Evolutionary conservation across 2,888 invertebrate species (phyloP), one percentile per base, ranked within the genome.

Genomic region (Caenorhabditis japonica): DNA sequence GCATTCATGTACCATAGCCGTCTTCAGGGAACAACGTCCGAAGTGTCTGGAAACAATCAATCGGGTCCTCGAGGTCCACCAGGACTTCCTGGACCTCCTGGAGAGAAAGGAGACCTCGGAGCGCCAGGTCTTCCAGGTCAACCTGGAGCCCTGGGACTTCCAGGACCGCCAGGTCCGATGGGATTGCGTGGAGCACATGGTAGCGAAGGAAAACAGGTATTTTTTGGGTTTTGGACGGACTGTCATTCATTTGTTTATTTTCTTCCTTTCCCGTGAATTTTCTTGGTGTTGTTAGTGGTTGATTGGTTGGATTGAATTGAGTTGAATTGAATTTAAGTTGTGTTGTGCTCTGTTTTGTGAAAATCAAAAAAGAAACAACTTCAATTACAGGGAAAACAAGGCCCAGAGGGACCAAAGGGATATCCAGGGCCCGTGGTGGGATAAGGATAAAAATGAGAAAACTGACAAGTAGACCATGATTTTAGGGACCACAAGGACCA

Each of bases 141-240:
- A 38, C 83, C 84, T 1, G 86, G 86, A 30, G 66, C 82, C 2
- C 64, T 85, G 7, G 86, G 86, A 36, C 58, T 85, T 4, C 85
- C 84, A 1, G 84, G 84, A 23, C 82, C 81, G 4, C 81, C 81
- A 33, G 84, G 85, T 7, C 81, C 83, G 7, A 83, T 71, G 56
- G 73, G 73, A 23, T 51, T 80, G 27, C 62, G 82, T 58, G 86
- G 86, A 30, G 76, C 84, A 7, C 83, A 83, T 10, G 86, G 86
- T 33, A 82, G 81, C 2, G 79, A 79, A 47, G 85, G 85, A 53
- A 68, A 79, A 77, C 66, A 55, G 73, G 84, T 83, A 51, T n/a
- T n/a, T n/a, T n/a, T n/a, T 15, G 78, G 66, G 56, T 15, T 53
- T 23, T 71, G 38, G 51, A 58, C 62, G 73, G 70, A 70, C 39